A percentile compares a stretch with the other conserved stretches of the same genome.
Conservation (phyloP, 2,888 invertebrate genomes). For the Nasonia oneida region DNA sequence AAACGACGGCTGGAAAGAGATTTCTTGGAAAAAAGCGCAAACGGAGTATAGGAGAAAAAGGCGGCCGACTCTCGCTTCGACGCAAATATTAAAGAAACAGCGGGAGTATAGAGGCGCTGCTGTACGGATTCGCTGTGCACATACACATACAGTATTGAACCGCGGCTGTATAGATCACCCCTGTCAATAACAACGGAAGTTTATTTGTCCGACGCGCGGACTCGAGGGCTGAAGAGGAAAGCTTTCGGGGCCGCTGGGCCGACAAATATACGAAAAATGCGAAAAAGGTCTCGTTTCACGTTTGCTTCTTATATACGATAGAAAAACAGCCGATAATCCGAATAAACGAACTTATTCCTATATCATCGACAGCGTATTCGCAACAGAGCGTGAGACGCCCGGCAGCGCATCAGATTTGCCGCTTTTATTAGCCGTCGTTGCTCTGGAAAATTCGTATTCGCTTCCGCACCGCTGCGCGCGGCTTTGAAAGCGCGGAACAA, state of each 20-base stretch:
- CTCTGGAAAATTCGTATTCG: conserved; percentile 48
- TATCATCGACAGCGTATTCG: too few relatives aligned
- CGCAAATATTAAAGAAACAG: conserved; percentile 15
- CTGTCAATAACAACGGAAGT: conserved; percentile 45
- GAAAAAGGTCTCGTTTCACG: not conserved
- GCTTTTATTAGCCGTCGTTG: conserved; percentile 50
- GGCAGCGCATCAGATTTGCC: conserved; percentile 20
- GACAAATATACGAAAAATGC: not conserved
- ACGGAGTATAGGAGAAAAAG: not conserved
- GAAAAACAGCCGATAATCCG: too few relatives aligned
- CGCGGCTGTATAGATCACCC: not conserved
- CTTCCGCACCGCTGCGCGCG: not conserved
- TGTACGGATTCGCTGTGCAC: not conserved
- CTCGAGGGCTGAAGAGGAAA: not conserved
- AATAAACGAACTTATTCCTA: too few relatives aligned
- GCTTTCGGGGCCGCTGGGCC: not conserved
- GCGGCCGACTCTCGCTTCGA: not conserved
- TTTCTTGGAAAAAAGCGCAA: conserved; percentile 6
- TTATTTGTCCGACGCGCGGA: conserved; percentile 29
- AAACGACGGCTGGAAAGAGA: conserved; percentile 6
- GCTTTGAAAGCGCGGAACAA: conserved; percentile 34
- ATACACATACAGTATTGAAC: not conserved
- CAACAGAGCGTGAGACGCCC: not conserved
- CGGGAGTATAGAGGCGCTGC: not conserved
- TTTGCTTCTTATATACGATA: too few relatives aligned